Evolutionary conservation across 2,113 vertebrate genomes (phyloP).

Genomic region (Phainopepla nitens): DNA sequence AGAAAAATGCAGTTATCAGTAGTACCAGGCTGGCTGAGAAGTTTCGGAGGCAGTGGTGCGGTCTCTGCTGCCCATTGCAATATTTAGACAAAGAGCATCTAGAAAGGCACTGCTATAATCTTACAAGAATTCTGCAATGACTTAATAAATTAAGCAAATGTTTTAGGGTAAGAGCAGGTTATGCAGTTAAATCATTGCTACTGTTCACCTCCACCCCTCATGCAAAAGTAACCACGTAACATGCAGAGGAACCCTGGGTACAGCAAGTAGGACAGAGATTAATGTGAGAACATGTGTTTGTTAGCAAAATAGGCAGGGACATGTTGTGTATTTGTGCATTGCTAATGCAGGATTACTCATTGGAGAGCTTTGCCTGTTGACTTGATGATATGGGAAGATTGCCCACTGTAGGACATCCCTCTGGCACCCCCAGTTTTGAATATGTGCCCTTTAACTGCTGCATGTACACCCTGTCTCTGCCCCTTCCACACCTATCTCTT

Average conservation of each 20-base stretch:
- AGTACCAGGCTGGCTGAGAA: not conserved
- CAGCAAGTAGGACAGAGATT: not conserved
- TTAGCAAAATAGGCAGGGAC: not conserved
- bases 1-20: not conserved
- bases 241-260: accelerated
- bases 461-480: not conserved
- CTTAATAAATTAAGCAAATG: not conserved
- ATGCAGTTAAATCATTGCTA: not conserved
- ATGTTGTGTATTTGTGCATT: not conserved
- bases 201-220: not conserved
- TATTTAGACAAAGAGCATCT: not conserved
- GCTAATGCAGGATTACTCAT: not conserved
- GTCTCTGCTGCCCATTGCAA: not conserved
- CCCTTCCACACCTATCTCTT: not conserved
- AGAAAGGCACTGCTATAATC: not conserved
- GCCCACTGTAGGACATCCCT: not conserved
- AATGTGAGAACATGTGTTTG: not conserved
- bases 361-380: not conserved
- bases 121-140: not conserved
- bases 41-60: accelerated
- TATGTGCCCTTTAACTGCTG: not conserved
- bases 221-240: not conserved
- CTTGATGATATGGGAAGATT: not conserved
- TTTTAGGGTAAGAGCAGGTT: not conserved
- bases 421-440: not conserved